phyloP scores from a whole-genome alignment of 2,113 vertebrate species.

The Tapirus terrestris region DNA sequence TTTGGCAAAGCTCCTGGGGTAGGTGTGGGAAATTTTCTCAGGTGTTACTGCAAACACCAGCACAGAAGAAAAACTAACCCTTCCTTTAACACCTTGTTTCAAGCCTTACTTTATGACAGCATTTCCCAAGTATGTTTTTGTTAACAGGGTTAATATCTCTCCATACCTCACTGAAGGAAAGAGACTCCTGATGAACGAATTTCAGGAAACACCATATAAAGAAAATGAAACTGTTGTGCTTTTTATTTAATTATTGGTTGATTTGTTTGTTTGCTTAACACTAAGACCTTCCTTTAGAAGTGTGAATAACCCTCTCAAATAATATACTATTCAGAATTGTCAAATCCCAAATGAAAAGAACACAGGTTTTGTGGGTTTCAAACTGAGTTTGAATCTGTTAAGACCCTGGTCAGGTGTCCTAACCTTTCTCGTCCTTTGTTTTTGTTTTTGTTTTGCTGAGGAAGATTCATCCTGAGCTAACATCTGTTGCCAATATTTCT shows the following conservation, averaged over 20 bases:
- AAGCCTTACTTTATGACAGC: not conserved
- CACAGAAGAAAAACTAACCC: not conserved
- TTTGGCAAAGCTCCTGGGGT: not conserved
- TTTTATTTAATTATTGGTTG: not conserved
- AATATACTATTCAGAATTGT: not conserved
- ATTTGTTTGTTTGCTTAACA: not conserved
- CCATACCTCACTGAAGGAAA: not conserved
- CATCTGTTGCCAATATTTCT: no score
- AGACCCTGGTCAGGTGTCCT: not conserved
- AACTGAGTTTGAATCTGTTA: not conserved
- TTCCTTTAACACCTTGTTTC: not conserved
- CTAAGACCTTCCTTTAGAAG: not conserved
- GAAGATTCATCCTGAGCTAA: no score
- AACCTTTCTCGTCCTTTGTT: not conserved
- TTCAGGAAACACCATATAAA: not conserved
- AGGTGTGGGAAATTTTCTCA: not conserved
- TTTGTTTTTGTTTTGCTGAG: no score
- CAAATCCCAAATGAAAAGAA: not conserved
- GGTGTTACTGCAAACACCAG: not conserved
- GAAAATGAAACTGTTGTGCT: not conserved
- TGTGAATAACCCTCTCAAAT: conserved; percentile 3
- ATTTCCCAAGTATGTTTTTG: not conserved
- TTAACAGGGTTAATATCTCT: not conserved
- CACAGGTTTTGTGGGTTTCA: not conserved
- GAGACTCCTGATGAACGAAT: not conserved